Evolutionary conservation across 2,888 invertebrate species (phyloP), one percentile per base, ranked within the genome.

Genomic region (Chymomyza procnemis): DNA sequence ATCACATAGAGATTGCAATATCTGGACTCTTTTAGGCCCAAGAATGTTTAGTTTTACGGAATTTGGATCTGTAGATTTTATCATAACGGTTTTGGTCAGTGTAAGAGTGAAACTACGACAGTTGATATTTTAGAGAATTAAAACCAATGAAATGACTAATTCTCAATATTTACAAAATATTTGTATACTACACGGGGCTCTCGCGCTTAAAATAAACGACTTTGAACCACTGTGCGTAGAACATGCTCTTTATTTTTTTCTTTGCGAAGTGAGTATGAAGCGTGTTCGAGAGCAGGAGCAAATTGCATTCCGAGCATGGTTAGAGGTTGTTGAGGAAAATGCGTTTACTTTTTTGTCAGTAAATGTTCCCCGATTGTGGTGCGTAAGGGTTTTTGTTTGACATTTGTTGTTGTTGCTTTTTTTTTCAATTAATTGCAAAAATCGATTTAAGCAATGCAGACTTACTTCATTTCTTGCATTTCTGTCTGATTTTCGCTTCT

Each of bases 341-440:
- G 48, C 21, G 67, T 66, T 46, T 61, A 48, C 26, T 26, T 57
- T n/a, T 50, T 50, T 50, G 16, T 50, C 19, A 18, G 50, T 50
- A 41, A 48, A 9, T 61, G 50, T 50, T 16, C 57, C 30, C 16
- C 47, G 16, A 30, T 22, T 26, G 26, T 22, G 26, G 58, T 54
- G 47, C 54, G 26, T 52, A 19, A 18, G 50, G 50, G 52, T 68
- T 79, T 74, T 66, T 78, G 79, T 81, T 86, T 74, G 77, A 73
- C 75, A 76, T 81, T 88, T 81, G 75, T 78, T 78, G 68, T 58
- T 81, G 85, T 78, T 83, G 84, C 86, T 78, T 78, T 69, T 58
- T 81, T 86, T 78, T 83, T 85, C 86, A 87, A 89, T 88, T 88
- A 88, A 88, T 88, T 88, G 85, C 88, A 87, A 83, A 89, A 88